Evolutionary conservation across 2,888 invertebrate genomes (phyloP), one percentile per base, ranked within the genome.

Genomic region (Clivina fossor): DNA sequence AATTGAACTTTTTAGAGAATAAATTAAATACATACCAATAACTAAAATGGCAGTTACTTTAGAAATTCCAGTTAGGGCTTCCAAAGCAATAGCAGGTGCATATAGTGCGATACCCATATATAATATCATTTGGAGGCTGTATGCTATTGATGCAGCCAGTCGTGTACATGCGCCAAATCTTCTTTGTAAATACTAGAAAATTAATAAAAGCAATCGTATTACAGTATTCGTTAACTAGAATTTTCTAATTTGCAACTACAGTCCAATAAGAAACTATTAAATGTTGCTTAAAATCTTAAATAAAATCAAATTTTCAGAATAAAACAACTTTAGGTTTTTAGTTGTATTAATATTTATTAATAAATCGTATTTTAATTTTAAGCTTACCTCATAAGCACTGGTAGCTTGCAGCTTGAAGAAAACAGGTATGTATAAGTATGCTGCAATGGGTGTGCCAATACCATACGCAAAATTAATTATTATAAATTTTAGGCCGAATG

Each of bases 21-120:
- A n/a, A n/a, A n/a, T n/a, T n/a, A n/a, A n/a, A n/a, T n/a, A 62
- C 66, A 62, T 66, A 74, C 78, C 90, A 50, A 89, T 84, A 1
- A 82, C 79, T 53, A 91, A 70, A 61, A 93, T 88, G 1, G 91
- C 90, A 60, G 82, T 76, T 20, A 82, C 71, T 73, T 85, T 82
- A 58, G 83, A 81, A 4, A 91, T 74, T n/a, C 90, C 90, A 1
- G 91, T 91, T 22, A 92, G 86, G 1, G 94, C 84, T 71, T 90
- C 89, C 15, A 97, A 72, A 0, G 95, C 94, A 61, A 97, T 78
- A 0, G 96, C 89, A 1, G 97, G 96, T 0, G 96, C 95, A 71
- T 92, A 97, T 5, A 97, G 74, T 13, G 94, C 96, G 63, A 97
- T 89, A 1, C 94, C 90, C 78, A 90, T 91, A 65, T 92, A 92